phyloP scores from a whole-genome alignment of 30 jellyfish, hydroid and myxozoan genomes.

The Hydractinia echinata region DNA sequence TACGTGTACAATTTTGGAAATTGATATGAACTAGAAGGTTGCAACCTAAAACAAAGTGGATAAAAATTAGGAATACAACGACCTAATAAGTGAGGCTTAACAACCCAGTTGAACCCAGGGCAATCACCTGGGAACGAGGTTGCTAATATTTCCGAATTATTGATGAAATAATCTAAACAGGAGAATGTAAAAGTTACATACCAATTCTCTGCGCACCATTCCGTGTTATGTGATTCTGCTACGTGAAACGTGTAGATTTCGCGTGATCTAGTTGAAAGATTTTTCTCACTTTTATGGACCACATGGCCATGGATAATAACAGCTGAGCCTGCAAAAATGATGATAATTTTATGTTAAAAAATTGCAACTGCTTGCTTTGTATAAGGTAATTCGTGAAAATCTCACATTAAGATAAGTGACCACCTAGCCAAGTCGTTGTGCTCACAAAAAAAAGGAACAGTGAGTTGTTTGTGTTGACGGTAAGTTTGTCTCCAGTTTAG shows the following conservation, averaged over 20 bases:
- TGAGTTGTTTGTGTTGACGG: too few species aligned
- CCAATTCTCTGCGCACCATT: slow-evolving; percentile 89
- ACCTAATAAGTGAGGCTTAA: not conserved
- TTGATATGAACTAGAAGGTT: slow-evolving; percentile 60
- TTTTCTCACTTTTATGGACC: slow-evolving; percentile 88
- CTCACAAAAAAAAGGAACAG: too few species aligned
- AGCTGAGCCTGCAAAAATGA: slow-evolving; percentile 57
- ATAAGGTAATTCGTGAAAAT: not conserved
- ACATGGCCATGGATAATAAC: slow-evolving; percentile 87
- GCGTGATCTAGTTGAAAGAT: slow-evolving; percentile 71
- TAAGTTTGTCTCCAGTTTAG: too few species aligned
- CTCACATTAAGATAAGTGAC: not conserved
- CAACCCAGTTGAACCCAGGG: not conserved
- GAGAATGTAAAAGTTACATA: slow-evolving; percentile 2
- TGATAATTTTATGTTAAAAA: too few species aligned
- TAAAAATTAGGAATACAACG: not conserved
- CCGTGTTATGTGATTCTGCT: slow-evolving; percentile 66
- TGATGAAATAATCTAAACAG: not conserved
- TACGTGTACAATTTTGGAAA: slow-evolving; percentile 48
- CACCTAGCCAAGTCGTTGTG: too few species aligned
- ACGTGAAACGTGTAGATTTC: slow-evolving; percentile 82
- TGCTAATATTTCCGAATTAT: not conserved
- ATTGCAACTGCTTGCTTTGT: too few species aligned
- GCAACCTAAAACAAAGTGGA: slow-evolving; percentile 49
- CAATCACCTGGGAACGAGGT: not conserved